Evolutionary conservation across 1,140 invertebrate species (phyloP).

Genomic region (Portunus trituberculatus): DNA sequence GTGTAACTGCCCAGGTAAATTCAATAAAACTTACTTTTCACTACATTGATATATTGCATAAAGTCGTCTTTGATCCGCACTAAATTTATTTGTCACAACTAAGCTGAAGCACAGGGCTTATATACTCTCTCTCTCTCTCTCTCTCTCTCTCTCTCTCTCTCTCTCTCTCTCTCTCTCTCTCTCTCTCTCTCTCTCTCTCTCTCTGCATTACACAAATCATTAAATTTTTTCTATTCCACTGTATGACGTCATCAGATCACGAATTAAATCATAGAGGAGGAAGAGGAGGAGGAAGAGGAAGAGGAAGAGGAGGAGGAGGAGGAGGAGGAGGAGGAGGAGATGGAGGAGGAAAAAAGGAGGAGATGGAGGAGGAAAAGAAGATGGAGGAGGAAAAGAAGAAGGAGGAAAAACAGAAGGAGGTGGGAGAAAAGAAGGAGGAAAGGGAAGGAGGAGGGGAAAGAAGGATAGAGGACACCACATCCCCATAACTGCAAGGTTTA

Average conservation of each 20-base stretch:
- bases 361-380: too few relatives aligned
- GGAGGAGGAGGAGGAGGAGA: too few relatives aligned
- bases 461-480: too few relatives aligned
- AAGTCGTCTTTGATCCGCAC: background rate
- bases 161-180: background rate
- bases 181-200: conserved; percentile 14
- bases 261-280: too few relatives aligned
- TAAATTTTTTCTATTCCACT: background rate
- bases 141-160: conserved; percentile 17
- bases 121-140: conserved; percentile 1
- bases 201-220: background rate
- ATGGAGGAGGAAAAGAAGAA: too few relatives aligned
- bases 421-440: too few relatives aligned
- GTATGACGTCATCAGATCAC: background rate
- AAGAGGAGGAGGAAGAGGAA: background rate
- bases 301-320: background rate
- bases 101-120: background rate
- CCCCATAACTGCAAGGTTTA: too few relatives aligned
- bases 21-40: background rate
- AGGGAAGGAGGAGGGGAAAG: too few relatives aligned
- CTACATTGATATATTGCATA: background rate
- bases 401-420: too few relatives aligned
- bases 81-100: background rate
- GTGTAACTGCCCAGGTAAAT: background rate
- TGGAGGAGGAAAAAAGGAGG: too few relatives aligned